Base-by-base conservation (phyloP, 2,113 vertebrate species). In the Nasalis larvatus region DNA sequence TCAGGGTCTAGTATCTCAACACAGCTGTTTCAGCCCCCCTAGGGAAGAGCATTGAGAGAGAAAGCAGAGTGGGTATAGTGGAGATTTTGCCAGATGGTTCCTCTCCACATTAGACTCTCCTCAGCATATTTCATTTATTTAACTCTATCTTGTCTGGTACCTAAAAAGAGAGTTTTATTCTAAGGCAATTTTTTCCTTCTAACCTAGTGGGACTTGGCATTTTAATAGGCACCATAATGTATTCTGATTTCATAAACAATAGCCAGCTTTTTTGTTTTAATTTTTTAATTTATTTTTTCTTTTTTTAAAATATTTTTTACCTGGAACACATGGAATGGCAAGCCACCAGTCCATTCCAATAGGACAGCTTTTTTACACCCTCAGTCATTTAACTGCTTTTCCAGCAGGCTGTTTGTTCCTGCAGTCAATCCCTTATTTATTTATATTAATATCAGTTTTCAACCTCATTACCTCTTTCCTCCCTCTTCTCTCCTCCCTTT, bases 1-100 rank as follows among this genome's bases (percentile, higher is more conserved):
- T 96, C 95, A 71, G 76, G 94, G 81, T 6, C 94, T 97, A 66
- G 63, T 91, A 94, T 97, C 89, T 97, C 97, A 97, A 97, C 97
- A 98, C 95, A 86, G 98, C 96, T 89, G 80, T 96, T 63, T 91
- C 80, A 82, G 91, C 17, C 49, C 87, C 95, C 96, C 88, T 35
- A n/a, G 89, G 96, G 93, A 97, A 94, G 20, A 1, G 4, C 7
- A 12, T 42, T 63, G 84, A 89, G 54, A 81, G 91, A 45, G 49
- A 63, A 21, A 49, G 82, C 87, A 80, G 93, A 95, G 21, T 83
- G 4, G 12, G 76, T 88, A 73, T 71, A 47, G 66, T 71, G 93
- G 42, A 96, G 66, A 84, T 95, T 96, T 96, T 82, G 0, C 96
- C 97, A 97, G 97, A 97, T 98, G 93, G 30, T 92, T 96, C 93